Evolutionary conservation across 2,113 vertebrate genomes (phyloP).

Genomic region (Pollimyrus isidori): DNA sequence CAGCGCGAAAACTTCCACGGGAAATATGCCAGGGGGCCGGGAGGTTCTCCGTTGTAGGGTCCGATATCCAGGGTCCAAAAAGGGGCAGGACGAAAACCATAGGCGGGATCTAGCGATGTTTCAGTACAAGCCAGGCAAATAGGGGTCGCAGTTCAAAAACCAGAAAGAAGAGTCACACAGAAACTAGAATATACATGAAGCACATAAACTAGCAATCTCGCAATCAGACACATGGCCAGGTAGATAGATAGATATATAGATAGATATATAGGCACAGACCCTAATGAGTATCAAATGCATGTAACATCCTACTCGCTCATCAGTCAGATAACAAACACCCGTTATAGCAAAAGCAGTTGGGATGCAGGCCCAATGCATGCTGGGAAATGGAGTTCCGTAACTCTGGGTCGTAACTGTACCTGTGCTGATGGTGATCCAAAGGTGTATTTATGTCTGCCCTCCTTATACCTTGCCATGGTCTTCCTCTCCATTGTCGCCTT

Average conservation of each 20-base stretch:
- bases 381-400: neutral
- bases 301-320: neutral
- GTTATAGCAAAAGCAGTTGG: neutral
- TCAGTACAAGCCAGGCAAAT: neutral
- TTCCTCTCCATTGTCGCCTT: neutral
- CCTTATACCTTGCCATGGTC: neutral
- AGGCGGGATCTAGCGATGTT: neutral
- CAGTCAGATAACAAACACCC: neutral
- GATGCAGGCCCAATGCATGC: neutral
- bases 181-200: neutral
- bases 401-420: neutral
- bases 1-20: neutral
- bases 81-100: neutral
- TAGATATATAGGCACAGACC: neutral
- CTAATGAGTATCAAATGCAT: neutral
- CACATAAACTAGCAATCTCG: neutral
- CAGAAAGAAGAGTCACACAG: neutral
- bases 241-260: neutral
- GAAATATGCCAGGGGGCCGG: neutral
- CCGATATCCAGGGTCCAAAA: neutral
- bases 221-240: neutral
- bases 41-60: neutral
- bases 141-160: neutral
- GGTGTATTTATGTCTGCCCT: neutral
- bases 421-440: neutral